Conservation (phyloP, 2,797 vertebrate species). For the Acrossocheilus fasciatus region DNA sequence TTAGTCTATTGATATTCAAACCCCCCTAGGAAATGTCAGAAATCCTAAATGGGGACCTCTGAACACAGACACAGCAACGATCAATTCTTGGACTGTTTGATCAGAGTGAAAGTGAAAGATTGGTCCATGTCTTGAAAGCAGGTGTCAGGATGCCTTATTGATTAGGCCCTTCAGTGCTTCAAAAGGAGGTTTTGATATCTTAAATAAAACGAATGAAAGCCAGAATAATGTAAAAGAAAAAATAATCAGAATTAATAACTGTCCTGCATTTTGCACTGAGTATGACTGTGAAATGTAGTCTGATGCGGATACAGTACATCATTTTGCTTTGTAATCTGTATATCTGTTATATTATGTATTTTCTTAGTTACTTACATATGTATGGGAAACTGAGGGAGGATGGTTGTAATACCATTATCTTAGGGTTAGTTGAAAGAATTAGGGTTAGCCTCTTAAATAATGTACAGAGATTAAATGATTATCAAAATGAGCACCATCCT, state of each 20-base stretch:
- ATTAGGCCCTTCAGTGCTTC: background rate
- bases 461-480: background rate
- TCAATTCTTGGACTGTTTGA: background rate
- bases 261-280: background rate
- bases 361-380: background rate
- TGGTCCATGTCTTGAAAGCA: conserved; percentile 33
- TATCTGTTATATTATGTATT: background rate
- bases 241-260: background rate
- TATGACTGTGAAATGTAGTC: background rate
- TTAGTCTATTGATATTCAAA: background rate
- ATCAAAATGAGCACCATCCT: background rate
- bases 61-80: conserved; percentile 8
- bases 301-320: background rate
- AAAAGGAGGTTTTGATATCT: conserved; percentile 9
- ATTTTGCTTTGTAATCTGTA: background rate
- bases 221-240: background rate
- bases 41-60: background rate
- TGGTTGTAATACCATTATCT: background rate
- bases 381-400: background rate
- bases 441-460: no score
- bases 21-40: background rate
- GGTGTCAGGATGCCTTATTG: conserved; percentile 12
- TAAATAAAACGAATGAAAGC: background rate
- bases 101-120: conserved; percentile 30
- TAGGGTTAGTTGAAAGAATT: background rate